A percentile compares a stretch with the other conserved stretches of the same genome.
Conservation (phyloP, 2,888 invertebrate genomes). For the Cremastinae sp. region DNA sequence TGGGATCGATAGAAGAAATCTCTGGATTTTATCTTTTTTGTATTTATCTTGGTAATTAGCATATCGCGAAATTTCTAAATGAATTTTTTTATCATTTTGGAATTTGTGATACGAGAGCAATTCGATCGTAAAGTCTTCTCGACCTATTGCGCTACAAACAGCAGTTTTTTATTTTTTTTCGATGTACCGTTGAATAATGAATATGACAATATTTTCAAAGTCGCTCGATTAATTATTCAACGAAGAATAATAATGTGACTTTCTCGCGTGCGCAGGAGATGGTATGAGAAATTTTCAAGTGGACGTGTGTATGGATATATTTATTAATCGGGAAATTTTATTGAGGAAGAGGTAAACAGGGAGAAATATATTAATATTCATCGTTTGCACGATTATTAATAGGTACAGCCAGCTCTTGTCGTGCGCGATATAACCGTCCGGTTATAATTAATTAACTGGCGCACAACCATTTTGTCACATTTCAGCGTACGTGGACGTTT, state of each 20-base stretch:
- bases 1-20: slow-evolving; percentile 22
- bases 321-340: not conserved
- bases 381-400: slow-evolving; percentile 58
- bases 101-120: too few relatives aligned
- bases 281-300: not conserved
- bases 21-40: not conserved
- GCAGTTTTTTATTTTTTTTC: too few relatives aligned
- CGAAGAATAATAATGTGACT: slow-evolving; percentile 31
- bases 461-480: slow-evolving; percentile 23
- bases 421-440: slow-evolving; percentile 42
- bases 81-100: slow-evolving; percentile 3
- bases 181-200: too few relatives aligned
- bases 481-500: not conserved
- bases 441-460: slow-evolving; percentile 56
- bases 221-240: slow-evolving; percentile 16
- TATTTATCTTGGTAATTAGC: not conserved
- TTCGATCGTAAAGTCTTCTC: too few relatives aligned
- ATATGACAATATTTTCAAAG: not conserved
- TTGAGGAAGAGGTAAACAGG: slow-evolving; percentile 13
- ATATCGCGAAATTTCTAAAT: not conserved
- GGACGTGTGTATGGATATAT: not conserved
- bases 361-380: slow-evolving; percentile 54
- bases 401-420: slow-evolving; percentile 50
- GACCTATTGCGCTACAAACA: too few relatives aligned
- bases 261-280: slow-evolving; percentile 5